phyloP scores from a whole-genome alignment of 2,797 vertebrate species.

The Sciurus carolinensis region DNA sequence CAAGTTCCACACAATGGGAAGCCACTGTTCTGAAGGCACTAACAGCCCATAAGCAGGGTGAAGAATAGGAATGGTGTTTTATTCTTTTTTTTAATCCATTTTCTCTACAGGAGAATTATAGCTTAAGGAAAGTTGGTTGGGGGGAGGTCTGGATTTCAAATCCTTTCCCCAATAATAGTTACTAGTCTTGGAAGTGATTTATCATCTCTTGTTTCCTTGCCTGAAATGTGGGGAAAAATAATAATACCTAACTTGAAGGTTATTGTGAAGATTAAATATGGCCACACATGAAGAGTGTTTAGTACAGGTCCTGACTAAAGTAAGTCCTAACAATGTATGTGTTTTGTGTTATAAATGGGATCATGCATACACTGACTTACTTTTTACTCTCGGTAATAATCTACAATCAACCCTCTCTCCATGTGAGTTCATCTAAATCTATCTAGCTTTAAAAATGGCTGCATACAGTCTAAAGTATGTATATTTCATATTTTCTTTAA shows the following conservation, averaged over 20 bases:
- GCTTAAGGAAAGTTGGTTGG: background rate
- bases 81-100: constrained; percentile 30
- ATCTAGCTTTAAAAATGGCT: constrained; percentile 46
- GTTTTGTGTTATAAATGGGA: constrained; percentile 60
- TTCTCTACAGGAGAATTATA: constrained; percentile 65
- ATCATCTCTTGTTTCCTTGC: constrained; percentile 46
- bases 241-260: constrained; percentile 54
- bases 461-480: constrained; percentile 30
- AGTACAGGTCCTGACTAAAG: constrained; percentile 36
- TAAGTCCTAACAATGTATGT: constrained; percentile 31
- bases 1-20: constrained; percentile 58
- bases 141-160: constrained; percentile 2
- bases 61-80: constrained; percentile 32
- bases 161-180: constrained; percentile 41
- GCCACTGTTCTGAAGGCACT: constrained; percentile 51
- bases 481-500: constrained; percentile 59
- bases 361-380: constrained; percentile 6
- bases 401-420: constrained; percentile 14
- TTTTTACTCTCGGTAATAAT: constrained; percentile 62
- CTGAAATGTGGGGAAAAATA: constrained; percentile 26
- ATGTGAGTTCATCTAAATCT: constrained; percentile 41
- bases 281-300: background rate
- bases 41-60: constrained; percentile 22
- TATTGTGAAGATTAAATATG: constrained; percentile 72
- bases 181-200: constrained; percentile 52